Evolutionary conservation across 92 coral and sea anemone genomes (phyloP).

Genomic region (Umimayanthus kanabou): DNA sequence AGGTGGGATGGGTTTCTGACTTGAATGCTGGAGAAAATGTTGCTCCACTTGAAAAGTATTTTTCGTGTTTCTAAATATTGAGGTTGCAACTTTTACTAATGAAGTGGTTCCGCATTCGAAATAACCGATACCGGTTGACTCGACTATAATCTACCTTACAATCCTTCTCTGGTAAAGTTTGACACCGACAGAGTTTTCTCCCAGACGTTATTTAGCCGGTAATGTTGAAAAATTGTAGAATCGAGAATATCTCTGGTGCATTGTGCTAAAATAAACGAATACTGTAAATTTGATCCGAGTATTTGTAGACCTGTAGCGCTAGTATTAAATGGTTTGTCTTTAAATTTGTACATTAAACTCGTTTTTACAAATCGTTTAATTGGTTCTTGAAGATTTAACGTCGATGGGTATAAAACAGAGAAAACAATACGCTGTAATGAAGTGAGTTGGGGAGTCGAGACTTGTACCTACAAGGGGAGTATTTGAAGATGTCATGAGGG

Average conservation of each 20-base stretch:
- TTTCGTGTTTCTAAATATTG: not conserved
- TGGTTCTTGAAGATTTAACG: not conserved
- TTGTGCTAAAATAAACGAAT: not conserved
- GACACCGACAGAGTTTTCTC: not conserved
- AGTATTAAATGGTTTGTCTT: not conserved
- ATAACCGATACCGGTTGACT: not conserved
- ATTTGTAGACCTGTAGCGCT: not conserved
- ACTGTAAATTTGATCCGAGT: conserved; percentile 27
- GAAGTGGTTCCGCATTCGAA: no score
- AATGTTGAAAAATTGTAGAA: conserved; percentile 19
- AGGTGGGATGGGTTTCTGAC: not conserved
- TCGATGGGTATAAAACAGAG: no score
- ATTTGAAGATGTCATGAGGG: no score
- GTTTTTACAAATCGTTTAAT: not conserved
- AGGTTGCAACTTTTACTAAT: not conserved
- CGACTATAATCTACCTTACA: not conserved
- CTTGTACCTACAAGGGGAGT: not conserved
- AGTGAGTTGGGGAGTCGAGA: not conserved
- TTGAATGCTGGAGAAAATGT: not conserved
- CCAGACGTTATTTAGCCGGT: not conserved
- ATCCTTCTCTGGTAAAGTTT: not conserved
- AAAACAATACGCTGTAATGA: no score
- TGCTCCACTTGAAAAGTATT: not conserved
- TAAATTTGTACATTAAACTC: not conserved
- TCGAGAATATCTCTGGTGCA: not conserved